These are phyloP conservation scores for Trinectes maculatus DNA, from an alignment of 2,113 vertebrate species.

Conservation along the genomic window DNA sequence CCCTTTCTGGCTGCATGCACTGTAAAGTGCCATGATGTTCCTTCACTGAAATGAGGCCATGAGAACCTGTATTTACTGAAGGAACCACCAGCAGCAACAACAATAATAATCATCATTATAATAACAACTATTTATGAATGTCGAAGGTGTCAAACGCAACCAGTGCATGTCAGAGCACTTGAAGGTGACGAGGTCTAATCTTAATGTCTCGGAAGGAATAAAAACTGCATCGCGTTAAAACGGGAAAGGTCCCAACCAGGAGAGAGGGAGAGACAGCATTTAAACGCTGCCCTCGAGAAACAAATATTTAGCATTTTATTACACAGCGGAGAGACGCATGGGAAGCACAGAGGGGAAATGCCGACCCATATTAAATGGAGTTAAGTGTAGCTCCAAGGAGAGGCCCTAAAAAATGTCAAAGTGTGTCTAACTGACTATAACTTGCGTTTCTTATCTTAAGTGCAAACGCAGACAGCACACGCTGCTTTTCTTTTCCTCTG, in stretches of 20 bases:
- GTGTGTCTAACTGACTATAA: conserved; percentile 63
- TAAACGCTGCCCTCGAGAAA: conserved; percentile 58
- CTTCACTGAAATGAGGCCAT: not conserved
- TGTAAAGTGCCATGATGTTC: conserved; percentile 27
- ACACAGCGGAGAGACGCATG: conserved; percentile 40
- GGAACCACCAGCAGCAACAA: not conserved
- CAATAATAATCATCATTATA: not conserved
- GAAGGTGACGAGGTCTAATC: conserved; percentile 28
- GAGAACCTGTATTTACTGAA: not conserved
- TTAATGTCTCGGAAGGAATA: conserved; percentile 25
- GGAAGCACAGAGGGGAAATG: conserved; percentile 2
- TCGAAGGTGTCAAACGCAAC: conserved; percentile 16
- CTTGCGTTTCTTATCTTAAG: conserved; percentile 46
- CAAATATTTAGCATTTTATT: conserved; percentile 74
- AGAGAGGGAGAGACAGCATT: conserved; percentile 30
- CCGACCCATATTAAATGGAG: conserved; percentile 66
- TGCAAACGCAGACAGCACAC: conserved; percentile 15
- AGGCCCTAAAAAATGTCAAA: conserved; percentile 73
- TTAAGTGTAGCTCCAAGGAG: conserved; percentile 66
- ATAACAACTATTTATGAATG: conserved; percentile 15
- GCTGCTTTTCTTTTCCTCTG: conserved; percentile 16
- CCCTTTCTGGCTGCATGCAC: not conserved
- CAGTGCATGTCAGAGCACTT: conserved; percentile 1
- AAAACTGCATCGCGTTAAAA: conserved; percentile 46
- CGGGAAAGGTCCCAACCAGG: conserved; percentile 29